Base-by-base conservation (phyloP, 2,113 vertebrate genomes). In the Sinocyclocheilus grahami region DNA sequence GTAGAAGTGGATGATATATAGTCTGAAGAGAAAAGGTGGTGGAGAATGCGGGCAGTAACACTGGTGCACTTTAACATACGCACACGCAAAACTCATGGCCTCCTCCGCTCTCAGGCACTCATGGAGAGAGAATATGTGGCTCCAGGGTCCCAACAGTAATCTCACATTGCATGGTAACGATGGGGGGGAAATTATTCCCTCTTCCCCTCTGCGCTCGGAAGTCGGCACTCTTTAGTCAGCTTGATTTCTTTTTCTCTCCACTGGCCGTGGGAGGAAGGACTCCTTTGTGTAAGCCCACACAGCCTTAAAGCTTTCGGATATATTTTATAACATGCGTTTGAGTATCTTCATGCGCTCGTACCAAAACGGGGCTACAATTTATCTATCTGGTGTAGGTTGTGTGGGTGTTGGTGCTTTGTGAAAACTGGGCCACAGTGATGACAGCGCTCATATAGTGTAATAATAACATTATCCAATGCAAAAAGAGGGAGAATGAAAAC, bases 261-360 rank as follows among this genome's bases (percentile, higher is more conserved):
- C 87, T 90, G 91, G 90, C 92, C 90, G 93, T 89, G 90, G 91
- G 91, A 93, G 92, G 87, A 93, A 78, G 91, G 92, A 92, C 90
- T 91, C 90, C 91, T 94, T 95, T 94, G 91, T 93, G 93, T 91
- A 91, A 92, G 91, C 91, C 92, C 93, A 92, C 89, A 89, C 75
- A 85, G 92, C 92, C 93, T 93, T 93, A 93, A 94, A 95, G 93
- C 92, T 92, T 93, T 86, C 65, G 75, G 89, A 91, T 93, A 90
- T 86, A 84, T 91, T 88, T 89, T 90, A 65, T 60, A 69, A 42
- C 60, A 79, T 84, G 86, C 65, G 80, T 86, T 86, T 84, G 77
- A 72, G 78, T 82, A 37, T 85, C 53, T 74, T 84, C 74, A 24
- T 53, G 78, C 10, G 30, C 65, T 84, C 13, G 22, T 60, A 75